Evolutionary conservation across 1,140 invertebrate species (phyloP).

Genomic region (Drosophila kepulauana): DNA sequence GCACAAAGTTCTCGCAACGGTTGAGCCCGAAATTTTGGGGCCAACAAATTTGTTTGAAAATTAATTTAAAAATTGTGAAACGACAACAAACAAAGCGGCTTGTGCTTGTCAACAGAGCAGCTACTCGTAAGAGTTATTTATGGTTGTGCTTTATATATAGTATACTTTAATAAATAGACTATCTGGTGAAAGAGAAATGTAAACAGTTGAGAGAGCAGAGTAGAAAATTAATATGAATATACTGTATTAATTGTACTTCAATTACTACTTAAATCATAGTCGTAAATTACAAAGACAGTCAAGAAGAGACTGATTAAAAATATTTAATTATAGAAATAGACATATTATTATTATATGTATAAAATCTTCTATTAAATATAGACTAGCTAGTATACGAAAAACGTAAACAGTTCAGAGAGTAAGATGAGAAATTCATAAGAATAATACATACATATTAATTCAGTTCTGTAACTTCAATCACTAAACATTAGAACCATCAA

Average conservation of each 20-base stretch:
- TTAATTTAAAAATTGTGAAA: conserved; percentile 32
- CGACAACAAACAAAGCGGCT: conserved; percentile 35
- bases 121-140: conserved; percentile 28
- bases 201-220: background rate
- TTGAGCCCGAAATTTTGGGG: conserved; percentile 18
- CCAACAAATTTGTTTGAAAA: conserved; percentile 37
- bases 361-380: conserved; percentile 2
- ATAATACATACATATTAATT: no score
- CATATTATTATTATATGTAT: conserved; percentile 11
- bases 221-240: no score
- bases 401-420: background rate
- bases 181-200: no score
- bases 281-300: no score
- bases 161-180: no score
- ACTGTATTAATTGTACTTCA: no score
- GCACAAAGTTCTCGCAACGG: conserved; percentile 1
- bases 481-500: no score
- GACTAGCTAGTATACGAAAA: background rate
- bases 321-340: no score
- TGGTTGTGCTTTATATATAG: background rate
- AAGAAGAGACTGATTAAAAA: no score
- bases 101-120: conserved; percentile 40
- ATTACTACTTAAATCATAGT: no score
- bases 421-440: no score
- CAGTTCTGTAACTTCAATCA: no score